These are phyloP conservation scores for Galeopsomyia nigrocyanea DNA, from an alignment of 2,888 invertebrate genomes.

Conservation along the genomic window DNA sequence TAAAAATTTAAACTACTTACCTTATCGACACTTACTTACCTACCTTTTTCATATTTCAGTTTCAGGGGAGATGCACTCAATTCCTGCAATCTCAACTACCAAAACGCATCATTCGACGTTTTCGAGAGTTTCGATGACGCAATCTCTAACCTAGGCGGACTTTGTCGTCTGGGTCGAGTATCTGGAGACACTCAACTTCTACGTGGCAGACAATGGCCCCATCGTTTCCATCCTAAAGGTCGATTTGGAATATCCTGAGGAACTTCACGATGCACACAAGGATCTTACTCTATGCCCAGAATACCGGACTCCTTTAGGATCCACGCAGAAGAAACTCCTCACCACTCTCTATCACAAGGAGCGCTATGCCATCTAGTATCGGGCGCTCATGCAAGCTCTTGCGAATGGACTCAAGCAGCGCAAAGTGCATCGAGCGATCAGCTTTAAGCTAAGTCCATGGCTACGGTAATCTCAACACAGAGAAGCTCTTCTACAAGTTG, in stretches of 20 bases:
- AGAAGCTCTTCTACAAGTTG: constrained; percentile 62
- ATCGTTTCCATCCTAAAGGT: constrained; percentile 21
- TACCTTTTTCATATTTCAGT: too few relatives aligned
- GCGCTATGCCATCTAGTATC: constrained; percentile 60
- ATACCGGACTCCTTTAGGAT: constrained; percentile 49
- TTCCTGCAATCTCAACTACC: too few relatives aligned
- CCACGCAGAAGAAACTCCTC: too few relatives aligned
- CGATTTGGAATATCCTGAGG: too few relatives aligned
- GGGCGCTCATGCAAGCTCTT: constrained; percentile 57
- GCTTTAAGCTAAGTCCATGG: constrained; percentile 59
- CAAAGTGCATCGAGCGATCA: too few relatives aligned
- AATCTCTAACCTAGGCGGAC: constrained; percentile 14
- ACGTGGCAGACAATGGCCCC: background rate
- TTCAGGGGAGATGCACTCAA: too few relatives aligned
- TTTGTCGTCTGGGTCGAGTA: too few relatives aligned
- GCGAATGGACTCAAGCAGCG: constrained; percentile 51
- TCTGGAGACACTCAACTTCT: too few relatives aligned
- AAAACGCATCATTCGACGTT: too few relatives aligned
- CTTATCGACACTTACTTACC: too few relatives aligned
- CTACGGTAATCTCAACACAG: constrained; percentile 60
- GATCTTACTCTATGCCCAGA: constrained; percentile 52
- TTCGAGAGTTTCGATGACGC: constrained; percentile 21
- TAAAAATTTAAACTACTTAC: too few relatives aligned
- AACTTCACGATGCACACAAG: constrained; percentile 22
- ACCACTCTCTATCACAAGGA: constrained; percentile 52